Base-by-base conservation (phyloP, 1,140 invertebrate species). In the Tetramorium alpestre region DNA sequence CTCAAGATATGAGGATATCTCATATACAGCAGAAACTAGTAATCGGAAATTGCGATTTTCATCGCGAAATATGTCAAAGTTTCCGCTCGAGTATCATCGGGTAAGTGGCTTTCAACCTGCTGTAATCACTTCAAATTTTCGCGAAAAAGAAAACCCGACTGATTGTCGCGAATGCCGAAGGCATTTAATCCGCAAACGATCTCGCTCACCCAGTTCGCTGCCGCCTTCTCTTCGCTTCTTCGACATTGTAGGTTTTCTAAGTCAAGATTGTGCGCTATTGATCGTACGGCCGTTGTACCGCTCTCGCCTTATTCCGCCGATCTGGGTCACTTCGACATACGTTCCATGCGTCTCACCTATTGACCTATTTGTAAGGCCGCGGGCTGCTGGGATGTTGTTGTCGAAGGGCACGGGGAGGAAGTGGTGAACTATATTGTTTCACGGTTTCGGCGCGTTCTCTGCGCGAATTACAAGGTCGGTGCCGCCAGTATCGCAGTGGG, bases 221-320 rank as follows among this genome's bases (percentile, higher is more conserved):
- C 10, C 16, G 56, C 18, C 33, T 77, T 38, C 25, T 22, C 25
- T 25, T 47, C 88, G 92, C 93, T 94, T 22, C 22, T 22, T 22
- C 22, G 91, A 93, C 91, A 91, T 87, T 87, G 90, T 91, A 92
- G 86, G 70, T 93, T 93, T 92, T 92, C 89, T 84, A 82, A 94
- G 93, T 94, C 93, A 93, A 94, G 93, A 95, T 94, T 95, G 64
- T 67, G 92, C 91, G 87, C 90, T 95, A 95, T 95, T 93, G 94
- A 95, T 95, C 94, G 89, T 85, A 81, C 56, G 80, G 58, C 87
- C 78, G 69, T 73, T 64, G 58, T 28, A 84, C 64, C 47, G 49
- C 67, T 78, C 62, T 78, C 86, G 75, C 77, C 86, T 92, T 87
- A 87, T 69, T 69, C 41, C 77, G 62, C 64, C 84, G 49, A 93